phyloP scores from a whole-genome alignment of 2,797 vertebrate species.

The Holocentrus rufus region DNA sequence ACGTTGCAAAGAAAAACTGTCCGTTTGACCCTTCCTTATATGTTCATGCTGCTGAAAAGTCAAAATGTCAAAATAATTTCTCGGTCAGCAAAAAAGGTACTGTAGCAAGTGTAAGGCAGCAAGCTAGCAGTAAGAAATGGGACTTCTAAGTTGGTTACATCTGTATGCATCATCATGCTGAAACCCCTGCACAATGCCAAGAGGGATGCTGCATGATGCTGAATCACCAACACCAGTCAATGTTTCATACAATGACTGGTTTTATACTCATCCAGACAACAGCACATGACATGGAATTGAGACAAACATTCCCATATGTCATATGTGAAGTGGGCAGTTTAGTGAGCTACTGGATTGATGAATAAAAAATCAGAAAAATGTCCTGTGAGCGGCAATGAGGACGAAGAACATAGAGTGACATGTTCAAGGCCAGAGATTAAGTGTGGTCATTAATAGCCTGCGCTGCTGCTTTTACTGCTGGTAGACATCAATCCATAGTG shows the following conservation, averaged over 20 bases:
- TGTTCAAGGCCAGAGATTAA: neutral
- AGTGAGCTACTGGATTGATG: neutral
- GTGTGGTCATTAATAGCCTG: neutral
- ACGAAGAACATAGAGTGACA: neutral
- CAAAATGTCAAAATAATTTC: neutral
- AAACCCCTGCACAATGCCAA: neutral
- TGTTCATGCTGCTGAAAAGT: too few relatives aligned
- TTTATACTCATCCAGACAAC: slow-evolving; percentile 43
- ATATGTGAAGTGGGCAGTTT: neutral
- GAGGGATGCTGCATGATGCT: slow-evolving; percentile 33
- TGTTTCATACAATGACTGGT: slow-evolving; percentile 47
- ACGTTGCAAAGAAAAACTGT: neutral
- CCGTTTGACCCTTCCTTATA: neutral
- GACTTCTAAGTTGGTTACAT: neutral
- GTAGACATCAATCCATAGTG: neutral
- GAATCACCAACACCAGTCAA: slow-evolving; percentile 56
- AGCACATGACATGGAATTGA: slow-evolving; percentile 38
- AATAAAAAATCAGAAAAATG: neutral
- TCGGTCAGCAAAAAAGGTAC: neutral
- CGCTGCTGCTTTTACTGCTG: neutral
- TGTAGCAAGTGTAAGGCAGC: neutral
- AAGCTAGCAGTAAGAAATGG: neutral
- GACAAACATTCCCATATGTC: slow-evolving; percentile 20
- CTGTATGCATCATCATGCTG: slow-evolving; percentile 21
- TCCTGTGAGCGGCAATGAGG: neutral